Conservation (phyloP, 2,888 invertebrate species). For the Seira ritae region DNA sequence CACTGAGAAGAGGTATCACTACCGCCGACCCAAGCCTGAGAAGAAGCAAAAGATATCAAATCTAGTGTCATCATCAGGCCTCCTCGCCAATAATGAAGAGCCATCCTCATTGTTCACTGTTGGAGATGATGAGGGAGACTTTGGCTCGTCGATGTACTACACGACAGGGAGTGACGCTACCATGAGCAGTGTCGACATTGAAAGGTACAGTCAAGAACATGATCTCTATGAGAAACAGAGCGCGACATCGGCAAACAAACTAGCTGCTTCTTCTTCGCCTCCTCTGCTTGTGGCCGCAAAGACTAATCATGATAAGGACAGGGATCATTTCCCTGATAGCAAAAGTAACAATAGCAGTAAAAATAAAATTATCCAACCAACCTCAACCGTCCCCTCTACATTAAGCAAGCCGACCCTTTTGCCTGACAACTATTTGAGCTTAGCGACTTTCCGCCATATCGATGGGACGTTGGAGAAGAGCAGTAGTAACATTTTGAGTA, state of each 20-base stretch:
- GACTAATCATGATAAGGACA: conserved; percentile 5
- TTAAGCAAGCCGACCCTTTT: conserved; percentile 52
- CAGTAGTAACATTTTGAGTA: conserved; percentile 51
- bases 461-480: conserved; percentile 52
- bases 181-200: conserved; percentile 45
- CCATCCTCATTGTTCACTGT: conserved; percentile 39
- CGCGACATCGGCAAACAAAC: conserved; percentile 33
- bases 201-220: conserved; percentile 48
- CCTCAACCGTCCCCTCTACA: background rate
- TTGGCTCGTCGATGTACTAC: conserved; percentile 42
- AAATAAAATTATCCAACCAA: background rate
- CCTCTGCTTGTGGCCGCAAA: background rate
- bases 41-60: background rate
- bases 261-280: conserved; percentile 16
- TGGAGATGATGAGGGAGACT: conserved; percentile 21
- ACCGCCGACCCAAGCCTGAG: background rate
- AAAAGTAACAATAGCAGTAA: background rate
- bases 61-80: conserved; percentile 12
- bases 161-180: conserved; percentile 54
- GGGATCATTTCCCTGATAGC: conserved; percentile 5
- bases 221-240: conserved; percentile 60
- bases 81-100: conserved; percentile 42
- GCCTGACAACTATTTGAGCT: conserved; percentile 47
- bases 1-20: background rate
- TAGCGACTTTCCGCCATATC: conserved; percentile 48